A percentile compares a stretch with the other conserved stretches of the same genome.
These are phyloP conservation scores for Noctua janthe DNA, from an alignment of 2,888 invertebrate species.

Conservation along the genomic window DNA sequence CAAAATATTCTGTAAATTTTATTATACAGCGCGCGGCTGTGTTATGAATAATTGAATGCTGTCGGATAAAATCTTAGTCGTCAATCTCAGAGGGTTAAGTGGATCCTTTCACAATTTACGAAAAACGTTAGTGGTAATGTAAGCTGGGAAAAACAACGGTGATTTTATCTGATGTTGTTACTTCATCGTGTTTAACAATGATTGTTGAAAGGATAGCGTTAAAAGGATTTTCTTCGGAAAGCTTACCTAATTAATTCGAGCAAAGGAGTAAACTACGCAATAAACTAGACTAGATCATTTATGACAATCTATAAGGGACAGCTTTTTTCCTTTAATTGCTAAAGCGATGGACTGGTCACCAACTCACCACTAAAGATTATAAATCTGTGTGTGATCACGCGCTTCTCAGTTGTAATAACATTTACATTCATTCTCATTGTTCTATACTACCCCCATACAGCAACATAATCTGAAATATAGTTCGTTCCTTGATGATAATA, in stretches of 20 bases:
- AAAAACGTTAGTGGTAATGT: slow-evolving; percentile 32
- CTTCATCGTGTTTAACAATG: slow-evolving; percentile 19
- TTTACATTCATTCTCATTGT: slow-evolving; percentile 8
- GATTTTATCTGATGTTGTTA: slow-evolving; percentile 17
- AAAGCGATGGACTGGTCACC: neutral
- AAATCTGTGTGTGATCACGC: neutral
- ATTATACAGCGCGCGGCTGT: slow-evolving; percentile 27
- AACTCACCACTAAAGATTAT: neutral
- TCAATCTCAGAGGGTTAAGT: slow-evolving; percentile 49
- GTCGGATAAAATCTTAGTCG: slow-evolving; percentile 43
- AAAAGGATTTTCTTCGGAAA: neutral
- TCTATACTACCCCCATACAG: neutral
- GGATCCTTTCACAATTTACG: slow-evolving; percentile 25
- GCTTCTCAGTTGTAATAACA: neutral
- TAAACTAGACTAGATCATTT: neutral
- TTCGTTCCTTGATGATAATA: neutral
- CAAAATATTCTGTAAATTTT: slow-evolving; percentile 49
- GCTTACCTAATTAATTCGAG: neutral
- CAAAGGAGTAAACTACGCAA: neutral
- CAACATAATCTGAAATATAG: slow-evolving; percentile 1
- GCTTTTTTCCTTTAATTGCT: neutral
- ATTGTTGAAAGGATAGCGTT: neutral
- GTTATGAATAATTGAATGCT: slow-evolving; percentile 56
- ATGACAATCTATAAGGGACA: neutral
- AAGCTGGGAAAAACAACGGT: slow-evolving; percentile 17